Conservation (phyloP, 2,888 invertebrate genomes). For the Cheilosia variabilis region DNA sequence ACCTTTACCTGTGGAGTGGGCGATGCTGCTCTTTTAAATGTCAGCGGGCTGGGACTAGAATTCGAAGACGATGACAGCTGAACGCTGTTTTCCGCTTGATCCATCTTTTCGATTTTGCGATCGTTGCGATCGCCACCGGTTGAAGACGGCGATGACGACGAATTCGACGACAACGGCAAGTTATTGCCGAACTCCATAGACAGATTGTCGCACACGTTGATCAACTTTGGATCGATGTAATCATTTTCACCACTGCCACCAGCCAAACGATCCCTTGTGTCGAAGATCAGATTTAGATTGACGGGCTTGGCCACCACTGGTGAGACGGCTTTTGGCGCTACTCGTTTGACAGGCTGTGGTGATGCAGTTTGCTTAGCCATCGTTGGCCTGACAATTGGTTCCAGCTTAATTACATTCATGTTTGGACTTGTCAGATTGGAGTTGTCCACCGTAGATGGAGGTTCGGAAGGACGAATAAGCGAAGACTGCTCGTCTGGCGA, state of each 20-base stretch:
- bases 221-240: constrained; percentile 86
- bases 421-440: constrained; percentile 20
- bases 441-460: constrained; percentile 18
- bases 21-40: constrained; percentile 46
- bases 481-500: constrained; percentile 76
- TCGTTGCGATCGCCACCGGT: constrained; percentile 39
- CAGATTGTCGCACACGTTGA: constrained; percentile 89
- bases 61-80: constrained; percentile 43
- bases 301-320: constrained; percentile 70
- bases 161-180: constrained; percentile 67
- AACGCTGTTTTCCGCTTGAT: constrained; percentile 29
- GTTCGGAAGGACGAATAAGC: constrained; percentile 76
- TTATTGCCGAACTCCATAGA: constrained; percentile 83
- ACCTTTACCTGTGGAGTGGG: constrained; percentile 10
- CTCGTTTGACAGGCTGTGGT: constrained; percentile 18
- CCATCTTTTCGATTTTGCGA: constrained; percentile 26
- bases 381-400: constrained; percentile 55
- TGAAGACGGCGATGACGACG: constrained; percentile 78
- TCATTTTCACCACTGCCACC: constrained; percentile 80
- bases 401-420: constrained; percentile 39
- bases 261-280: constrained; percentile 46
- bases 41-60: constrained; percentile 49
- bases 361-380: constrained; percentile 22
- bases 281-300: constrained; percentile 78
- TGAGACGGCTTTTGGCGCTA: constrained; percentile 8